Percentiles rank a stretch among this genome's conserved stretches.
Conservation (phyloP, 2,888 invertebrate genomes). For the Trichogramma evanescens region DNA sequence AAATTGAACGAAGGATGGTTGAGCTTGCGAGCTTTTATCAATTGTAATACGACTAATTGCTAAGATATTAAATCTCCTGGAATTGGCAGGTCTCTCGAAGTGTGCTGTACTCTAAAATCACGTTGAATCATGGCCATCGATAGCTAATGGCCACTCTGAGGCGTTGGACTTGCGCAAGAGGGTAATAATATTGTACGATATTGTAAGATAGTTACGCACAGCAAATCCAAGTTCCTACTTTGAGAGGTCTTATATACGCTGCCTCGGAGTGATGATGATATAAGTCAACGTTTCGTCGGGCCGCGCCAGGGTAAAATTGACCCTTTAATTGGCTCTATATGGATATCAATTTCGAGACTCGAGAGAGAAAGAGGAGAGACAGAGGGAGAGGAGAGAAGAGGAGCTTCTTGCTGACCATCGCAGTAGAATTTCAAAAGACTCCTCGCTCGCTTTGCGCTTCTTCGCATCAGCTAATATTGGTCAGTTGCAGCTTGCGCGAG, state of each 20-base stretch:
- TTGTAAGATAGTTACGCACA: conserved; percentile 34
- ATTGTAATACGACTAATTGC: no score
- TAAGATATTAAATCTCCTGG: no score
- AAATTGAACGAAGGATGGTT: no score
- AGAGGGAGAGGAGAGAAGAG: not conserved
- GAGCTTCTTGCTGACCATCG: no score
- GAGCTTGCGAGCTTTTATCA: no score
- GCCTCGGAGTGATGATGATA: conserved; percentile 31
- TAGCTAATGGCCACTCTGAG: conserved; percentile 45
- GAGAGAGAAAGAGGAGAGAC: not conserved
- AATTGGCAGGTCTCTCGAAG: no score
- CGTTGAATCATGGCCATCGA: conserved; percentile 20
- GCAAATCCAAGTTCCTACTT: conserved; percentile 3
- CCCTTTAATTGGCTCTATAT: conserved; percentile 27
- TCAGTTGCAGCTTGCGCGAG: not conserved
- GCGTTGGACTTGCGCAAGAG: conserved; percentile 13
- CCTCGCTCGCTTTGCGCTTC: not conserved
- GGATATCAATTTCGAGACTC: conserved; percentile 27
- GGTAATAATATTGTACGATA: no score
- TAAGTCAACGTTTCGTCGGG: conserved; percentile 31
- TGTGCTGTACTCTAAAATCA: no score
- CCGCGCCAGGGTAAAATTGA: conserved; percentile 11
- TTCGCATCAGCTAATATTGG: no score
- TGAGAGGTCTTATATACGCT: no score
- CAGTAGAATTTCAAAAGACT: not conserved